A percentile compares a stretch with the other conserved stretches of the same genome.
phyloP scores from a whole-genome alignment of 2,797 vertebrate genomes.

The Lepilemur ruficaudatus region DNA sequence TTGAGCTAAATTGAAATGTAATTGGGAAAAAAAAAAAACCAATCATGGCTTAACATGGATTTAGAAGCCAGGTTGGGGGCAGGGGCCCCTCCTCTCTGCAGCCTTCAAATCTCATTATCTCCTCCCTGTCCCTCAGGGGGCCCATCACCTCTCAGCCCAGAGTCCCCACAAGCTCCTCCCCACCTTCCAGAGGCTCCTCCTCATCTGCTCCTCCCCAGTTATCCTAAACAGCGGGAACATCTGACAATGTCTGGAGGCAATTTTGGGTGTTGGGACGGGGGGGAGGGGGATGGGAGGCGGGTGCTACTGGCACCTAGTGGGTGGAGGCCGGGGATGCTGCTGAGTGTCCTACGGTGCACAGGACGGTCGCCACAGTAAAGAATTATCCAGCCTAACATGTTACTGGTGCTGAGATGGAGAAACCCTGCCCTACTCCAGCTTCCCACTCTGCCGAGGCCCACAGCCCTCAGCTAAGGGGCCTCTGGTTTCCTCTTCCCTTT shows the following conservation, averaged over 20 bases:
- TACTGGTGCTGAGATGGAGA: background rate
- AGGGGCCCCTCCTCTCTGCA: constrained; percentile 19
- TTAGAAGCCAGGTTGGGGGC: constrained; percentile 64
- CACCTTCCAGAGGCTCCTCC: background rate
- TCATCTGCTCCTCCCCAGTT: background rate
- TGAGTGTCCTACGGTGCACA: background rate
- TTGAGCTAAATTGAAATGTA: constrained; percentile 87
- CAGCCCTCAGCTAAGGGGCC: background rate
- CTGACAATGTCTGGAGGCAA: background rate
- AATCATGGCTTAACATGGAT: constrained; percentile 64
- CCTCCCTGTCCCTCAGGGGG: rapidly evolving
- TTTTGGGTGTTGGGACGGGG: background rate
- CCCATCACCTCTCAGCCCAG: background rate
- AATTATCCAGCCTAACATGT: background rate
- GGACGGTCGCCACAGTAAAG: background rate
- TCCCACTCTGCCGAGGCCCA: background rate
- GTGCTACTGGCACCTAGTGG: background rate
- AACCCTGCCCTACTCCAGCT: background rate
- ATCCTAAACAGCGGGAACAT: background rate
- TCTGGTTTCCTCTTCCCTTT: background rate
- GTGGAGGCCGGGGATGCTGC: background rate
- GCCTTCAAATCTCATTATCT: constrained; percentile 23
- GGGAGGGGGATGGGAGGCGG: background rate
- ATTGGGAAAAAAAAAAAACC: constrained; percentile 80
- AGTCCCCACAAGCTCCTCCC: background rate